Evolutionary conservation across 92 coral and sea anemone genomes (phyloP), one percentile per base, ranked within the genome.

Genomic region (Umimayanthus kanabou): DNA sequence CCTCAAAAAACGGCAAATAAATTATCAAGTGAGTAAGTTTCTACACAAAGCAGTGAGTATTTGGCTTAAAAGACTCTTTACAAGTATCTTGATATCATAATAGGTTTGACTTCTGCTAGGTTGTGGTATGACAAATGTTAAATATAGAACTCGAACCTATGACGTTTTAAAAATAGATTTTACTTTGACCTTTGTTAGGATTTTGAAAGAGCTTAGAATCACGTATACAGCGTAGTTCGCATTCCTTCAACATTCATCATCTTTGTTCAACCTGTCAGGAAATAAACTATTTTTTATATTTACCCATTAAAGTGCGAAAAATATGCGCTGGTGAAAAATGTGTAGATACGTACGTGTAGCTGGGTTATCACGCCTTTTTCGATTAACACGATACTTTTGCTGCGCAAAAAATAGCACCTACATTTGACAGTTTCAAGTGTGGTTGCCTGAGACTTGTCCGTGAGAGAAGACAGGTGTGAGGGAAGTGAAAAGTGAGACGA

Each of bases 291-390:
- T 70, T 26, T 28, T 83, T 83, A n/a, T 69, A 47, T 69, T 75
- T 70, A 70, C 47, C 76, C n/a, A 47, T 83, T 70, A 83, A 73
- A 71, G 87, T 83, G 77, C 47, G 87, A 83, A 83, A 83, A 83
- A 28, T 71, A 83, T 83, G 87, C 40, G 67, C 20, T 70, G 65
- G 64, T 70, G 67, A 83, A 69, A 83, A 23, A 13, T 70, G 18
- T 67, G 86, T 49, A 33, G 71, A 26, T 49, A 28, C 8, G 61
- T 82, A 72, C 33, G 69, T 42, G 16, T 49, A 45, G 9, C 22
- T 26, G 30, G 74, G 79, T 69, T 66, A 83, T 83, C 87, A 83
- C 87, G 78, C 87, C 87, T 83, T 18, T 83, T 15, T 29, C 25
- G 78, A 69, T 69, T 69, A 73, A 67, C 55, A 33, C 20, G 28